Evolutionary conservation across 2,797 vertebrate genomes (phyloP).

Genomic region (Pipistrellus pipistrellus): DNA sequence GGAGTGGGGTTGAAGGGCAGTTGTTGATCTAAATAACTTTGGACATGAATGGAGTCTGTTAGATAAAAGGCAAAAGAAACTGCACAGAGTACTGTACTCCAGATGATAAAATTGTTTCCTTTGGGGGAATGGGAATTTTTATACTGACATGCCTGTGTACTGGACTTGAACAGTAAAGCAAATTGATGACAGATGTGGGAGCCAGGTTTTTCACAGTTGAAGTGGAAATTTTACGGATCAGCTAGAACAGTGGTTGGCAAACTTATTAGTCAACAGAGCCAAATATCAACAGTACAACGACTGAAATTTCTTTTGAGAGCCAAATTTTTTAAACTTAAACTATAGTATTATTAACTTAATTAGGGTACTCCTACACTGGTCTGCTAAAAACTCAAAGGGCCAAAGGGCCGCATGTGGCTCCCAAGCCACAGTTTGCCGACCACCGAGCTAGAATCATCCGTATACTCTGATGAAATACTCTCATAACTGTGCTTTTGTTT

Average conservation of each 20-base stretch:
- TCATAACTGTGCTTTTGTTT: too few species aligned
- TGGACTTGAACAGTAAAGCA: neutral
- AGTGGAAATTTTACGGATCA: neutral
- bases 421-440: too few species aligned
- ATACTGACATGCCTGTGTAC: neutral
- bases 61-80: neutral
- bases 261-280: too few species aligned
- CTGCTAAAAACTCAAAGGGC: too few species aligned
- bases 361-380: too few species aligned
- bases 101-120: neutral
- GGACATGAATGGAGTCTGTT: neutral
- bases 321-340: too few species aligned
- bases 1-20: neutral
- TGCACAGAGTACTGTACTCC: too few species aligned
- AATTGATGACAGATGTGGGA: neutral
- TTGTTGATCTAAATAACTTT: neutral
- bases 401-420: too few species aligned
- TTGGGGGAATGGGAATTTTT: neutral
- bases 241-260: neutral
- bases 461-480: too few species aligned
- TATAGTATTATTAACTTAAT: too few species aligned
- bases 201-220: neutral
- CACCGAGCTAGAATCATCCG: neutral
- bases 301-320: too few species aligned
- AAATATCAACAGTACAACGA: too few species aligned